Evolutionary conservation across 2,797 vertebrate genomes (phyloP).

Genomic region (Enteromius treurensis): DNA sequence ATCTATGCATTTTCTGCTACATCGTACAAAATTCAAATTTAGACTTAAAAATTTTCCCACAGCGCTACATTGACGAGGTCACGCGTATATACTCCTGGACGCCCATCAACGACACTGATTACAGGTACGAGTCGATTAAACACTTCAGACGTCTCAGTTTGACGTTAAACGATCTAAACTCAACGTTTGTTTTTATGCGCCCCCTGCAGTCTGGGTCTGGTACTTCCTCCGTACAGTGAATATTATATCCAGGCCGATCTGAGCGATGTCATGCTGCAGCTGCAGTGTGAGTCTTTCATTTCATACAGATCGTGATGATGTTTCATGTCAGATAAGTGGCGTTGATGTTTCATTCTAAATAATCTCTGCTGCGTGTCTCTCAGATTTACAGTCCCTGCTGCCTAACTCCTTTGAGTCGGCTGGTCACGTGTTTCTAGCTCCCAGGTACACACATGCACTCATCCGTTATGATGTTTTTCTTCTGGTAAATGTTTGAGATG

Average conservation of each 20-base stretch:
- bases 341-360: not conserved
- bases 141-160: not conserved
- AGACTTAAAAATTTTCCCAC: constrained; percentile 4
- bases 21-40: not conserved
- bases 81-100: constrained; percentile 92
- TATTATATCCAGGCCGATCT: constrained; percentile 97
- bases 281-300: constrained; percentile 91
- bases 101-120: constrained; percentile 94
- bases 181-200: constrained; percentile 39
- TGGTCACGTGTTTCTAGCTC: constrained; percentile 97
- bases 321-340: not conserved
- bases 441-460: constrained; percentile 79
- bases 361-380: constrained; percentile 67
- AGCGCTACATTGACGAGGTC: constrained; percentile 96
- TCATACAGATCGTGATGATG: not conserved
- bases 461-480: not conserved
- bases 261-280: constrained; percentile 97
- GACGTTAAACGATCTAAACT: not conserved
- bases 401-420: constrained; percentile 95
- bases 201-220: constrained; percentile 88
- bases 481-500: constrained; percentile 66
- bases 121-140: constrained; percentile 83
- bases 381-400: constrained; percentile 98
- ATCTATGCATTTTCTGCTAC: not conserved
- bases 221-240: constrained; percentile 91